These are phyloP conservation scores for Anastrepha obliqua DNA, from an alignment of 1,140 invertebrate species.

Conservation along the genomic window DNA sequence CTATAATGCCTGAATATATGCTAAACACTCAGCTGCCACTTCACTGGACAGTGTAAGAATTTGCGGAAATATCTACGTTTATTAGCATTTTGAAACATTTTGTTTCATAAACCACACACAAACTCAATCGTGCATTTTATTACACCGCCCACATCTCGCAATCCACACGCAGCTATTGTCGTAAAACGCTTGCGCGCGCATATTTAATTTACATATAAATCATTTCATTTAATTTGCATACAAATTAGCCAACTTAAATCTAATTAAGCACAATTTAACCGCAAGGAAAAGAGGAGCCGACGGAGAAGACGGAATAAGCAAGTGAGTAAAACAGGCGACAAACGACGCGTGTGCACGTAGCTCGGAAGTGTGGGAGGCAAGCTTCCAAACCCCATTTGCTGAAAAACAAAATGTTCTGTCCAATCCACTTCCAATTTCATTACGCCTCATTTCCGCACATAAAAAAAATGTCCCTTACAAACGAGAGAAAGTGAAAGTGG, in stretches of 20 bases:
- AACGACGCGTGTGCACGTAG: not conserved
- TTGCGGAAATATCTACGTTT: not conserved
- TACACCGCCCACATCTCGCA: no score
- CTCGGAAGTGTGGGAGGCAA: not conserved
- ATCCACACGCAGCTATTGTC: not conserved
- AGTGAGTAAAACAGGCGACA: not conserved
- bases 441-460: slow-evolving; percentile 53
- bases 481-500: not conserved
- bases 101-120: not conserved
- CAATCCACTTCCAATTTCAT: slow-evolving; percentile 9
- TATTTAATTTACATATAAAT: slow-evolving; percentile 59
- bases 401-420: slow-evolving; percentile 8
- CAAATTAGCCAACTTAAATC: slow-evolving; percentile 58
- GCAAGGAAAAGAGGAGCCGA: not conserved
- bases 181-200: not conserved
- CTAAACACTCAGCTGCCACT: not conserved
- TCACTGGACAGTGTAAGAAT: not conserved
- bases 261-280: slow-evolving; percentile 59
- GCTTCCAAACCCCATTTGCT: not conserved
- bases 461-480: not conserved
- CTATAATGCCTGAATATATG: not conserved
- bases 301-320: not conserved
- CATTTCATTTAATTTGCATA: slow-evolving; percentile 58
- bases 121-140: not conserved
- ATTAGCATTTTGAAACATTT: not conserved